Conservation (phyloP, 1,140 invertebrate genomes). For the Rhynchophorus ferrugineus region DNA sequence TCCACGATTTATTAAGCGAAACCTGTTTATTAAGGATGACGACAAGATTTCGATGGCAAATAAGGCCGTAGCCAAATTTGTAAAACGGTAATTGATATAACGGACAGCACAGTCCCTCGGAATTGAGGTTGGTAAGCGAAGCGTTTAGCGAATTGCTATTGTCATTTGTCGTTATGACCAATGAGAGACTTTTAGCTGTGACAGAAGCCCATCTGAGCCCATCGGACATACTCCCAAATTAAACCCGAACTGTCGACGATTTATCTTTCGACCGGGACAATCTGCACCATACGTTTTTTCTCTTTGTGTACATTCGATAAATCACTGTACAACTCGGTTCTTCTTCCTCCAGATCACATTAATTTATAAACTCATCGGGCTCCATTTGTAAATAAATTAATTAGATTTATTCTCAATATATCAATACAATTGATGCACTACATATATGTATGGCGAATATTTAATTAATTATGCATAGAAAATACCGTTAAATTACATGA, state of each 20-base stretch:
- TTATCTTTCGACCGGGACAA: slow-evolving; percentile 13
- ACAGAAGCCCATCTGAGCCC: slow-evolving; percentile 26
- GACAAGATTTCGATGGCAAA: too few species aligned
- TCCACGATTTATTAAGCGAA: slow-evolving; percentile 22
- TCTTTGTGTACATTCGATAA: too few species aligned
- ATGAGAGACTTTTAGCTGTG: slow-evolving; percentile 26
- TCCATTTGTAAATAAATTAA: too few species aligned
- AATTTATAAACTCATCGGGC: too few species aligned
- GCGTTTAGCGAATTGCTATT: slow-evolving; percentile 12
- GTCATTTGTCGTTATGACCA: slow-evolving; percentile 28
- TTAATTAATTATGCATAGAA: too few species aligned
- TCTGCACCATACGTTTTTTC: slow-evolving; percentile 4
- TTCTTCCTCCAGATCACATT: too few species aligned
- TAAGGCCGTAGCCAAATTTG: background rate
- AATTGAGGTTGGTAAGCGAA: slow-evolving; percentile 9
- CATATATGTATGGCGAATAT: too few species aligned
- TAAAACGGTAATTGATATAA: background rate
- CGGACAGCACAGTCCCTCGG: background rate
- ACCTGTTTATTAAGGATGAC: too few species aligned
- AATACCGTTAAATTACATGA: too few species aligned
- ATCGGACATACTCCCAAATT: slow-evolving; percentile 18
- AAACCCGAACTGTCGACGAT: slow-evolving; percentile 15
- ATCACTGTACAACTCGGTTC: too few species aligned
- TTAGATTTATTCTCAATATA: too few species aligned
- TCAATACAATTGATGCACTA: too few species aligned